Percentiles rank a stretch among this genome's conserved stretches.
These are phyloP conservation scores for Jordanella pulchra DNA, from an alignment of 2,797 vertebrate genomes.

Conservation along the genomic window DNA sequence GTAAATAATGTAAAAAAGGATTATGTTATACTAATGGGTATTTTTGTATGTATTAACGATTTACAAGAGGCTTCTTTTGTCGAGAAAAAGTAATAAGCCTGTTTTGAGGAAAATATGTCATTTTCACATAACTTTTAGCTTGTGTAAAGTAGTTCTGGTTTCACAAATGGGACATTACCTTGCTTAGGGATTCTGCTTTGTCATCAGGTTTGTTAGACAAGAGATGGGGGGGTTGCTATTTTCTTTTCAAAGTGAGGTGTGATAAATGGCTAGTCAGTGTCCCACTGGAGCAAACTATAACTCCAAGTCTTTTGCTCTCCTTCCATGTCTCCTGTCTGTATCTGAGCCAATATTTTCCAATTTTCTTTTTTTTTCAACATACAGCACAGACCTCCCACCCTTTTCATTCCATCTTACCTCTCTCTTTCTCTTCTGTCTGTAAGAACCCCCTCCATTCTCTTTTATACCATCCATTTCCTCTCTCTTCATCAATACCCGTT, in stretches of 20 bases:
- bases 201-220: constrained; percentile 76
- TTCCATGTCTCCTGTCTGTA: constrained; percentile 54
- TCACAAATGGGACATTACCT: constrained; percentile 60
- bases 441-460: constrained; percentile 34
- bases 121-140: constrained; percentile 42
- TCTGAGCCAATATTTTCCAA: constrained; percentile 58
- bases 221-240: constrained; percentile 45
- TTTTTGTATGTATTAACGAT: not conserved
- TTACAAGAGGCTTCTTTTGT: constrained; percentile 10
- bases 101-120: constrained; percentile 51
- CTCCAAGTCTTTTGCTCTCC: constrained; percentile 58
- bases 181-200: constrained; percentile 65
- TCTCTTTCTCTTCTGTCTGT: constrained; percentile 51
- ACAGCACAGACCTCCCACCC: constrained; percentile 36
- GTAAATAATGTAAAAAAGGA: not conserved
- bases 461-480: constrained; percentile 27
- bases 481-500: constrained; percentile 48
- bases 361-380: constrained; percentile 36
- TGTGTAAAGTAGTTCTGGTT: constrained; percentile 56
- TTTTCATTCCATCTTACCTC: constrained; percentile 57
- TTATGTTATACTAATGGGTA: not conserved
- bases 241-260: constrained; percentile 62
- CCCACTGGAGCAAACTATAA: constrained; percentile 72
- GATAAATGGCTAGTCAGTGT: constrained; percentile 75
- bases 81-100: constrained; percentile 37